Percentiles rank a stretch among this genome's conserved stretches.
Evolutionary conservation across 2,113 vertebrate genomes (phyloP).

Genomic region (Channa argus): DNA sequence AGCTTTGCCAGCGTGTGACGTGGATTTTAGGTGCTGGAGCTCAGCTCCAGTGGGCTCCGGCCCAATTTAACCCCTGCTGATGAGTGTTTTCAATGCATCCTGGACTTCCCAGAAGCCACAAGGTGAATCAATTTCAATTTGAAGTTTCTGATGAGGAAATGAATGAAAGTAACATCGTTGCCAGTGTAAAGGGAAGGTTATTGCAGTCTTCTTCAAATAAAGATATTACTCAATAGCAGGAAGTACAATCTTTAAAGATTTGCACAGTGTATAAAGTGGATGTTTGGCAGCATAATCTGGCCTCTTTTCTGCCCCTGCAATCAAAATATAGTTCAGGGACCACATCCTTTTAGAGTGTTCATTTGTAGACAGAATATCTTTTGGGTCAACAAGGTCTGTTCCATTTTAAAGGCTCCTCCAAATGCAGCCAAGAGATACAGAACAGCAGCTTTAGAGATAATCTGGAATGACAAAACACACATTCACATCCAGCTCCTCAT

Average conservation of each 20-base stretch:
- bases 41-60: too few species aligned
- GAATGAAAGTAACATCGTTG: constrained; percentile 1
- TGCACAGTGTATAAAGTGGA: not conserved
- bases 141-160: not conserved
- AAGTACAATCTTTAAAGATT: not conserved
- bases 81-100: not conserved
- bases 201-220: not conserved
- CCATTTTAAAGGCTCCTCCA: not conserved
- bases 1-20: too few species aligned
- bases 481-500: not conserved
- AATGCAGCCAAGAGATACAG: not conserved
- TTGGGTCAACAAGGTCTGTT: not conserved
- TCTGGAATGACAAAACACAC: not conserved
- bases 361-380: not conserved
- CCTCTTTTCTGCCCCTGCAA: not conserved
- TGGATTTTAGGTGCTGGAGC: too few species aligned
- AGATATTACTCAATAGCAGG: not conserved
- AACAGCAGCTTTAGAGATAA: not conserved
- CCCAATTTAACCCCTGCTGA: too few species aligned
- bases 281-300: not conserved
- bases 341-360: not conserved
- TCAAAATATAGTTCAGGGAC: not conserved
- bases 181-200: not conserved
- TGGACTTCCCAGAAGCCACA: not conserved
- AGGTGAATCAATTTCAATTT: constrained; percentile 7